Percentiles rank a stretch among this genome's conserved stretches.
phyloP scores from a whole-genome alignment of 1,140 invertebrate genomes.

The Bombus difficillimus region DNA sequence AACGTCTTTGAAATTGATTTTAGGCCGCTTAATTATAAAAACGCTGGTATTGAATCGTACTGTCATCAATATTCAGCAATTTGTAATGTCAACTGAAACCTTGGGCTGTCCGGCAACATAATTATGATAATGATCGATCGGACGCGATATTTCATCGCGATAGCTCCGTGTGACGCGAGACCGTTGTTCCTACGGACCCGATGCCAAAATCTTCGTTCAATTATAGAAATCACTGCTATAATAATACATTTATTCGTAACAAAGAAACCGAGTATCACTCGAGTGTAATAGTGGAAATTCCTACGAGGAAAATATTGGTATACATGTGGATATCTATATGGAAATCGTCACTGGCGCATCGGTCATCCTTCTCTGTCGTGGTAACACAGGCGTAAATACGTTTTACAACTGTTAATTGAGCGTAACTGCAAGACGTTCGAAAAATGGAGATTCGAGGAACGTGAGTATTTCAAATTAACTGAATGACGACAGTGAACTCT shows the following conservation, averaged over 20 bases:
- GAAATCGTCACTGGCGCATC: too few species aligned
- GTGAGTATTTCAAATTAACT: not conserved
- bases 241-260: not conserved
- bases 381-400: constrained; percentile 4
- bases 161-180: not conserved
- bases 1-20: not conserved
- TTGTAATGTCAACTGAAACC: constrained; percentile 6
- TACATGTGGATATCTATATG: not conserved
- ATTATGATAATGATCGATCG: constrained; percentile 8
- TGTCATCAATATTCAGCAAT: constrained; percentile 30
- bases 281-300: not conserved
- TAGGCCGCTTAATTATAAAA: not conserved
- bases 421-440: not conserved
- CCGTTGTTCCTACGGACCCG: not conserved
- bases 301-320: not conserved
- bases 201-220: not conserved
- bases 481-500: not conserved
- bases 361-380: not conserved
- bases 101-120: not conserved
- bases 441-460: not conserved
- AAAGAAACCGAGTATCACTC: not conserved
- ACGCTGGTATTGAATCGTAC: not conserved
- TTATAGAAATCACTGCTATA: not conserved
- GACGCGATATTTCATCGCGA: not conserved
- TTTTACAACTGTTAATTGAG: constrained; percentile 4